Conservation (phyloP, 2,797 vertebrate species). For the Periophthalmus magnuspinnatus region DNA sequence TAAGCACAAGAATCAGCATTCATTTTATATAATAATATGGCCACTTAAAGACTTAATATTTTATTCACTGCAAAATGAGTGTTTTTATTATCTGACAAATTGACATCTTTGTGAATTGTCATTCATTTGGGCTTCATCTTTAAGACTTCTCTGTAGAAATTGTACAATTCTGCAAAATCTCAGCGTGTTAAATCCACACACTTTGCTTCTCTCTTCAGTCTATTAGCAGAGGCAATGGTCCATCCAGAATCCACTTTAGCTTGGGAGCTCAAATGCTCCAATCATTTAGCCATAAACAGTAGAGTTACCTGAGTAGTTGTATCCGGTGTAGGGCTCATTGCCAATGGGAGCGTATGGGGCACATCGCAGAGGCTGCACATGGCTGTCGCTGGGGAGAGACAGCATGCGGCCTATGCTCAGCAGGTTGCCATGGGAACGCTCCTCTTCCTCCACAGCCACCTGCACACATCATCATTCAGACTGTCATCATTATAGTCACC, state of each 20-base stretch:
- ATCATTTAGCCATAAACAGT: constrained; percentile 38
- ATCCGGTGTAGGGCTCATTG: constrained; percentile 55
- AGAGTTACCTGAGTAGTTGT: constrained; percentile 72
- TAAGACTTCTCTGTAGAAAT: background rate
- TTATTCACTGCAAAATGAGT: background rate
- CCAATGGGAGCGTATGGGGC: constrained; percentile 69
- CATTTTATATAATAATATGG: too few relatives aligned
- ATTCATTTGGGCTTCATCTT: background rate
- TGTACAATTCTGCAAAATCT: background rate
- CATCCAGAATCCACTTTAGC: constrained; percentile 39
- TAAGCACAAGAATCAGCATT: too few relatives aligned
- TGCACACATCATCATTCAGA: constrained; percentile 50
- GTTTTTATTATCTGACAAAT: background rate
- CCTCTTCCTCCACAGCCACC: constrained; percentile 76
- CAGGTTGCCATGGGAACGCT: constrained; percentile 75
- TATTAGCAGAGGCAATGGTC: constrained; percentile 48
- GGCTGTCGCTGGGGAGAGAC: constrained; percentile 92
- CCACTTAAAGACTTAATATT: too few relatives aligned
- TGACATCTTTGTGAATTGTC: background rate
- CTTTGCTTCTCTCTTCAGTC: constrained; percentile 18
- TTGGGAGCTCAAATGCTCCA: constrained; percentile 34
- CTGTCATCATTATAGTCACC: constrained; percentile 31
- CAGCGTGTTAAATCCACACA: background rate
- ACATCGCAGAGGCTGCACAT: constrained; percentile 79
- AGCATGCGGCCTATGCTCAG: constrained; percentile 85